phyloP scores from a whole-genome alignment of 2,797 vertebrate species.

The Microctenopoma lineatum region DNA sequence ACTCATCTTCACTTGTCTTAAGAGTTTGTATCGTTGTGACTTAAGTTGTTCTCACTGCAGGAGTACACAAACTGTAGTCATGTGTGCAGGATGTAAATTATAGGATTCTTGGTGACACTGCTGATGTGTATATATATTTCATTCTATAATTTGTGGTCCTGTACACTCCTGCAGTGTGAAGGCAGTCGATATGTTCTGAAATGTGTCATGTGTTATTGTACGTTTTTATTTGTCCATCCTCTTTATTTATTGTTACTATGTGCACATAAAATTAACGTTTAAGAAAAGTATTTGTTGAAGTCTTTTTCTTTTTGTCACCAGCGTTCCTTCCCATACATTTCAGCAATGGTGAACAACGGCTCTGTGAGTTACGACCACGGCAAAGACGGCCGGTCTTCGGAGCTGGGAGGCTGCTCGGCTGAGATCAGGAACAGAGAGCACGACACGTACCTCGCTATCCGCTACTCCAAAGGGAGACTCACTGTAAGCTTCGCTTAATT shows the following conservation, averaged over 20 bases:
- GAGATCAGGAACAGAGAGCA: slow-evolving; percentile 94
- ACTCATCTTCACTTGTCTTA: background rate
- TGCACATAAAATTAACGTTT: background rate
- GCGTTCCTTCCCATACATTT: slow-evolving; percentile 96
- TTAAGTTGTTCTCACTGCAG: slow-evolving; percentile 27
- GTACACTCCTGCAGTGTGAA: slow-evolving; percentile 18
- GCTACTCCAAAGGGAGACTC: slow-evolving; percentile 93
- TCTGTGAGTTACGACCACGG: slow-evolving; percentile 94
- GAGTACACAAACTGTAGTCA: background rate
- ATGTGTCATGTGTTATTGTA: background rate
- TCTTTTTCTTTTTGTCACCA: slow-evolving; percentile 49
- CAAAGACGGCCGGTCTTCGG: slow-evolving; percentile 91
- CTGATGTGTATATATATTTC: too few relatives aligned
- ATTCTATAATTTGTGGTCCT: background rate
- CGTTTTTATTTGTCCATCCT: background rate
- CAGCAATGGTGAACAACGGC: slow-evolving; percentile 97
- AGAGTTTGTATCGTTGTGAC: background rate
- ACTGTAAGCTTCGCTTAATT: slow-evolving; percentile 80
- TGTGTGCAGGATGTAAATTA: too few relatives aligned
- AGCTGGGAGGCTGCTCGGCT: slow-evolving; percentile 93
- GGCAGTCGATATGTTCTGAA: background rate
- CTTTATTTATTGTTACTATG: background rate
- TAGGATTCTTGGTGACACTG: too few relatives aligned
- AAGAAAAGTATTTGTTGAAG: background rate
- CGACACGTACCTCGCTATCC: slow-evolving; percentile 94